Percentiles rank a stretch among this genome's conserved stretches.
Evolutionary conservation across 2,888 invertebrate genomes (phyloP).

Genomic region (Uropetala carovei): DNA sequence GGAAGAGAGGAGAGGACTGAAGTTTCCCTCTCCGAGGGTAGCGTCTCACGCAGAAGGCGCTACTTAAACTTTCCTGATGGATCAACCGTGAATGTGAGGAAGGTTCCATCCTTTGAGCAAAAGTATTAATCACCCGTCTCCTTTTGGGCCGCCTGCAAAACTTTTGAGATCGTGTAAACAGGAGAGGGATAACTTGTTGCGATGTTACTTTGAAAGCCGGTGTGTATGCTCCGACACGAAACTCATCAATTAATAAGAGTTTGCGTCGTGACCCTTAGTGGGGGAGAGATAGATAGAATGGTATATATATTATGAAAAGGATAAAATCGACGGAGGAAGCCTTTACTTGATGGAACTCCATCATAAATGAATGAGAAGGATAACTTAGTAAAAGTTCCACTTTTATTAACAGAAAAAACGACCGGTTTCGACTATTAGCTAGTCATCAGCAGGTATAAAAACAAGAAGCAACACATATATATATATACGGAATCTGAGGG

Average conservation of each 20-base stretch:
- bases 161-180: background rate
- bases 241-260: background rate
- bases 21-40: background rate
- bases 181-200: background rate
- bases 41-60: conserved; percentile 46
- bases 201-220: background rate
- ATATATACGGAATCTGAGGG: too few species aligned
- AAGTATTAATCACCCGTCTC: conserved; percentile 9
- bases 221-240: background rate
- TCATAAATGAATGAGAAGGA: too few species aligned
- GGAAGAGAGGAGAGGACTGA: background rate
- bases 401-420: too few species aligned
- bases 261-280: background rate
- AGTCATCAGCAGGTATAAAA: too few species aligned
- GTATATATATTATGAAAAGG: too few species aligned
- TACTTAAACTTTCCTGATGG: conserved; percentile 61
- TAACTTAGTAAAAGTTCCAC: too few species aligned
- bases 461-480: too few species aligned
- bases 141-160: background rate
- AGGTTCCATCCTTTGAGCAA: background rate
- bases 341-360: too few species aligned
- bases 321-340: too few species aligned
- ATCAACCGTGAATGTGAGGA: conserved; percentile 45
- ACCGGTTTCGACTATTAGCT: too few species aligned
- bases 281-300: background rate